Percentiles rank a stretch among this genome's conserved stretches.
Conservation (phyloP, 2,888 invertebrate species). For the Heliconius cydno region DNA sequence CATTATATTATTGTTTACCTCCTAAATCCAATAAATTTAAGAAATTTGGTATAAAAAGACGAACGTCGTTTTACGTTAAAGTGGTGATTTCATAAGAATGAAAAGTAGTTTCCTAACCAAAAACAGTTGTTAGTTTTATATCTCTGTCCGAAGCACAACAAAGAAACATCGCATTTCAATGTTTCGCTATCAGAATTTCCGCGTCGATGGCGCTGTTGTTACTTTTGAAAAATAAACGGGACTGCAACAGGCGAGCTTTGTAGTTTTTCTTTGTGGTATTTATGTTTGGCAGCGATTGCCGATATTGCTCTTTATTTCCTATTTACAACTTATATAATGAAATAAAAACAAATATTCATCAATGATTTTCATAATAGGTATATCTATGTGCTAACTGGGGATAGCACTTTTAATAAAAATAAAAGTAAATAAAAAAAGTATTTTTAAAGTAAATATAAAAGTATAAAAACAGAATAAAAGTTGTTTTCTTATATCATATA, state of each 20-base stretch:
- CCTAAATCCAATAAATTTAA: background rate
- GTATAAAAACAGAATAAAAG: too few relatives aligned
- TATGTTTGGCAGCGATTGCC: slow-evolving; percentile 58
- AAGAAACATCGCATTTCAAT: slow-evolving; percentile 56
- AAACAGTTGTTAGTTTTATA: slow-evolving; percentile 39
- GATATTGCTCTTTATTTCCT: slow-evolving; percentile 51
- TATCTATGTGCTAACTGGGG: too few relatives aligned
- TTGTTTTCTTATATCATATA: too few relatives aligned
- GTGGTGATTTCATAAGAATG: slow-evolving; percentile 11
- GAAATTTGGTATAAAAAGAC: background rate
- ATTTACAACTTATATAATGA: slow-evolving; percentile 22
- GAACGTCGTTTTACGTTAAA: background rate
- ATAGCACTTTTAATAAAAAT: too few relatives aligned
- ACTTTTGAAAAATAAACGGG: slow-evolving; percentile 58
- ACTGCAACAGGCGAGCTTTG: slow-evolving; percentile 56
- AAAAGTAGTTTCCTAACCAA: slow-evolving; percentile 24
- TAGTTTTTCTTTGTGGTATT: slow-evolving; percentile 58
- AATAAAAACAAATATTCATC: background rate
- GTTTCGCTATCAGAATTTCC: slow-evolving; percentile 62
- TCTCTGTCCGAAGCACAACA: slow-evolving; percentile 44
- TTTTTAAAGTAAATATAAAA: background rate
- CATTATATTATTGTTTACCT: background rate
- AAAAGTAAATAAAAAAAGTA: background rate
- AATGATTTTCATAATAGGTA: background rate
- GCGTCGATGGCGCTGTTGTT: slow-evolving; percentile 58